Evolutionary conservation across 1,140 invertebrate genomes (phyloP).

Genomic region (Rhagoletis zephyria): DNA sequence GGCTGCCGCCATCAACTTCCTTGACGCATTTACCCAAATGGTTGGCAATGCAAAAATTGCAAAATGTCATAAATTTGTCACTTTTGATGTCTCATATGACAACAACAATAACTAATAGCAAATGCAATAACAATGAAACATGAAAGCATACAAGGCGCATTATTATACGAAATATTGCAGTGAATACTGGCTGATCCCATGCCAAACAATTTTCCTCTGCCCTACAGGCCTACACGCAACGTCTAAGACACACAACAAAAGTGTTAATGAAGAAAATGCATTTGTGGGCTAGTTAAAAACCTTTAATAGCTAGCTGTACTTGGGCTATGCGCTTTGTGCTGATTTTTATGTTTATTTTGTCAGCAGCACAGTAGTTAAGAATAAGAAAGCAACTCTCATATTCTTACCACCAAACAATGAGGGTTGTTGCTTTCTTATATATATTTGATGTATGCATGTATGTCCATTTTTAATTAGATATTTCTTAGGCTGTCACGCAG

Average conservation of each 20-base stretch:
- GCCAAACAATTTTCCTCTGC: background rate
- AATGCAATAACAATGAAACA: background rate
- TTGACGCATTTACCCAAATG: background rate
- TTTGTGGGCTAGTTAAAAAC: slow-evolving; percentile 53
- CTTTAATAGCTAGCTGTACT: background rate
- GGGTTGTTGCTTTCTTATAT: too few species aligned
- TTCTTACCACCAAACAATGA: background rate
- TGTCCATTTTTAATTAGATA: background rate
- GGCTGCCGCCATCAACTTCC: background rate
- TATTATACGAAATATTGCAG: background rate
- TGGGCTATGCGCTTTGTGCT: background rate
- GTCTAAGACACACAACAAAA: slow-evolving; percentile 23
- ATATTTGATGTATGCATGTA: too few species aligned
- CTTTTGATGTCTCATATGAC: slow-evolving; percentile 33
- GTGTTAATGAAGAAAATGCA: slow-evolving; percentile 54
- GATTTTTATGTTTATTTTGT: slow-evolving; percentile 46
- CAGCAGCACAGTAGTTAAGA: background rate
- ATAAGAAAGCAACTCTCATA: background rate
- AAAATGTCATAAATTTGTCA: slow-evolving; percentile 41
- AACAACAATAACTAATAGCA: slow-evolving; percentile 21
- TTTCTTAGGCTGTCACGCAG: background rate
- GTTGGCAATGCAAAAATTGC: slow-evolving; percentile 26
- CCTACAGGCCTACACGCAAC: background rate
- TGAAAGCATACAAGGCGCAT: background rate
- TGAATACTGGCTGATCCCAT: background rate